Percentiles rank a stretch among this genome's conserved stretches.
Evolutionary conservation across 2,888 invertebrate genomes (phyloP).

Genomic region (Protophormia terraenovae): DNA sequence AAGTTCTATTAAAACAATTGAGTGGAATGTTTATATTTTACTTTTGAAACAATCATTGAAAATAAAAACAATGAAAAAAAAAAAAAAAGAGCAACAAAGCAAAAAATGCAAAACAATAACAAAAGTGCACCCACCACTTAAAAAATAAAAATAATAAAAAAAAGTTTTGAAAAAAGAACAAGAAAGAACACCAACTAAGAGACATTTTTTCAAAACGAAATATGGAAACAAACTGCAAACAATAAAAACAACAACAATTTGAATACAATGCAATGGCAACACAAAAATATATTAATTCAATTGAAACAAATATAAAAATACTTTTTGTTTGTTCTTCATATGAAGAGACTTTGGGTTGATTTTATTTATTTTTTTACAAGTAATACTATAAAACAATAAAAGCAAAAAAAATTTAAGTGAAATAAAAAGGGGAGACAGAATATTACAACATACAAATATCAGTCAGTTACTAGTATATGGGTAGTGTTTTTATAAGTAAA

Average conservation of each 20-base stretch:
- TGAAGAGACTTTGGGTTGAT: constrained; percentile 21
- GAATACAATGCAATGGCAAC: constrained; percentile 34
- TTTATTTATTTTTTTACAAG: background rate
- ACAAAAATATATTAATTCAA: constrained; percentile 52
- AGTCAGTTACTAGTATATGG: background rate
- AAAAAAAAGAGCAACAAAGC: background rate
- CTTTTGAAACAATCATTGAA: constrained; percentile 47
- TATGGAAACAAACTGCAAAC: constrained; percentile 27
- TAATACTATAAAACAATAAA: background rate
- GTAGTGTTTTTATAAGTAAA: background rate
- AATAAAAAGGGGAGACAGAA: background rate
- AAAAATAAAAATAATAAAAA: constrained; percentile 11
- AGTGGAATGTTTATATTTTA: constrained; percentile 61
- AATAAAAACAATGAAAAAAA: constrained; percentile 14
- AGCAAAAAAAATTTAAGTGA: background rate
- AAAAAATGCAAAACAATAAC: constrained; percentile 8
- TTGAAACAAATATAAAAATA: constrained; percentile 61
- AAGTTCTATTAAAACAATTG: constrained; percentile 61
- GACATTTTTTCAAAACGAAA: constrained; percentile 35
- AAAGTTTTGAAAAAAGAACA: constrained; percentile 29
- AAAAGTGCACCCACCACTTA: constrained; percentile 49
- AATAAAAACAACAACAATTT: constrained; percentile 2
- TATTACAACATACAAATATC: background rate
- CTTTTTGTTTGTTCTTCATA: constrained; percentile 2
- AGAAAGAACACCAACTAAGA: constrained; percentile 35